A percentile compares a stretch with the other conserved stretches of the same genome.
These are phyloP conservation scores for Drosophila quasianomalipes DNA, from an alignment of 2,888 invertebrate genomes.

Conservation along the genomic window DNA sequence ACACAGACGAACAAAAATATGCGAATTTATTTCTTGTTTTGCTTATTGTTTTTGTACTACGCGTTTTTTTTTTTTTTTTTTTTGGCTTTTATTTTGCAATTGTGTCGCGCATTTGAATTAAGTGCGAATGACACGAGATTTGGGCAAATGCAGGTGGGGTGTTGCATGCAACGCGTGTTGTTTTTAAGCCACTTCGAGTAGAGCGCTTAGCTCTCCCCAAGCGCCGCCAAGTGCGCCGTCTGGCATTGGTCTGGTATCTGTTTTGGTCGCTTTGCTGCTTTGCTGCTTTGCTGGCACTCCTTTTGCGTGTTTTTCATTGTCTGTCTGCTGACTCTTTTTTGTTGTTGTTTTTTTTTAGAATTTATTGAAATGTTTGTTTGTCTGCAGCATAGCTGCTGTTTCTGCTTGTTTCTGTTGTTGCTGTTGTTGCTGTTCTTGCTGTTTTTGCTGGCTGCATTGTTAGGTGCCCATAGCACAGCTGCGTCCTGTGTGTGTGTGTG, in stretches of 20 bases:
- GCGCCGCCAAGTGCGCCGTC: slow-evolving; percentile 29
- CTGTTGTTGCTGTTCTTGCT: slow-evolving; percentile 26
- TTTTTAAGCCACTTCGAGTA: slow-evolving; percentile 75
- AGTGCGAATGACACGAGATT: slow-evolving; percentile 85
- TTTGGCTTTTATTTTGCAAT: slow-evolving; percentile 60
- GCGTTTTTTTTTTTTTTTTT: neutral
- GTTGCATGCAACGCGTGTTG: slow-evolving; percentile 46
- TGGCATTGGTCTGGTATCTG: slow-evolving; percentile 61
- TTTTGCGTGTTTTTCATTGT: slow-evolving; percentile 79
- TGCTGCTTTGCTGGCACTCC: slow-evolving; percentile 70
- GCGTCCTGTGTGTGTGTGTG: slow-evolving; percentile 29
- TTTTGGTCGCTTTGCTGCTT: slow-evolving; percentile 50
- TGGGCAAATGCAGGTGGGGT: slow-evolving; percentile 44
- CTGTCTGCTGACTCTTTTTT: slow-evolving; percentile 56
- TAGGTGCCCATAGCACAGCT: slow-evolving; percentile 46
- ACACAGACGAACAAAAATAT: slow-evolving; percentile 17
- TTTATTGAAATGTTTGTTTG: slow-evolving; percentile 82
- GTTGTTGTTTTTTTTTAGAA: slow-evolving; percentile 59
- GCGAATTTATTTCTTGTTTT: slow-evolving; percentile 17
- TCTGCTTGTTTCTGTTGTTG: slow-evolving; percentile 38
- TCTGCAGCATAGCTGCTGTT: slow-evolving; percentile 56
- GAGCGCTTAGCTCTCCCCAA: slow-evolving; percentile 34
- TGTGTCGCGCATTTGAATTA: slow-evolving; percentile 86
- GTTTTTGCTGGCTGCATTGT: slow-evolving; percentile 58
- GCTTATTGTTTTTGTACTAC: neutral